Evolutionary conservation across 2,113 vertebrate species (phyloP), one percentile per base, ranked within the genome.

Genomic region (Vulpes lagopus): DNA sequence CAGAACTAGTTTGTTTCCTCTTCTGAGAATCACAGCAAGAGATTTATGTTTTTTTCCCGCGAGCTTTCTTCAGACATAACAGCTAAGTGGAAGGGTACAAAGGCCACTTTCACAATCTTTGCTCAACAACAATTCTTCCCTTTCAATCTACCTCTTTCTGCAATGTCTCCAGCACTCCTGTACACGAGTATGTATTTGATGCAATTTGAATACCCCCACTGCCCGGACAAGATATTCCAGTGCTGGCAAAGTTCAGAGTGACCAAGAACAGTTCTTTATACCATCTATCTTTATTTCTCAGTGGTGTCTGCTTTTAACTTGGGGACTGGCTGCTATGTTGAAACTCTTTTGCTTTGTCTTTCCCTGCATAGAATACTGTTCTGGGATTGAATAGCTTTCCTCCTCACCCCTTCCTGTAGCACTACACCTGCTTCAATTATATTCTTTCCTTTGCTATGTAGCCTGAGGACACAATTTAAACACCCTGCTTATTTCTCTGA

Each of bases 401-500:
- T 74, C 19, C 30, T 3, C 11, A 49, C 8, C 11, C 9, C 30
- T 92, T 92, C 17, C 30, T 16, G 11, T 55, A 65, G 43, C 57
- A 57, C 60, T 80, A 43, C 32, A 84, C 53, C 81, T 94, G 11
- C 51, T 97, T 90, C 12, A 8, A 2, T 84, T 97, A 80, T 32
- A 91, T 12, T 85, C 32, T 91, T 85, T 89, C 22, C 25, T 81
- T 91, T 91, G 25, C 5, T 35, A 3, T 91, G 22, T 64, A 94
- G 85, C 85, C 81, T 69, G 73, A 65, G 71, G 71, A 89, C 35
- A 93, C 22, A 82, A 69, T 95, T 92, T 93, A 73, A 97, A 79
- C n/a, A 94, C 0, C n/a, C 17, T 91, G 3, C 30, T 88, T 95
- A 81, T 95, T 97, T 92, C 65, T 92, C 51, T 76, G 7, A 35